Evolutionary conservation across 2,113 vertebrate species (phyloP).

Genomic region (Pristiophorus japonicus): DNA sequence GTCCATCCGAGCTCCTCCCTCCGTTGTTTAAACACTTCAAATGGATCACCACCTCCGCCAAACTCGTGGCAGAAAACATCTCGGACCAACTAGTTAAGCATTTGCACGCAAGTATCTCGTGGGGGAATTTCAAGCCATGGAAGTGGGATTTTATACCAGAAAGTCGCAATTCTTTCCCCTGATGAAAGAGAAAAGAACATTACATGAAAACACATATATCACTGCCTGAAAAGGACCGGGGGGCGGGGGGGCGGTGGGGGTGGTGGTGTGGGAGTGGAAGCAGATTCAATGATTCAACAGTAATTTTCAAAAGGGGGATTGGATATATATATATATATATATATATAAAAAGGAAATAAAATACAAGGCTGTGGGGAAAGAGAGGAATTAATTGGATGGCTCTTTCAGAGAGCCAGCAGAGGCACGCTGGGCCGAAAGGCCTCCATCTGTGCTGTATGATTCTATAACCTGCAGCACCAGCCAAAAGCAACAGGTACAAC

Average conservation of each 20-base stretch:
- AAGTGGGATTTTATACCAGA: background rate
- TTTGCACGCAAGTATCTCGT: background rate
- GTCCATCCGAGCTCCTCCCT: constrained; percentile 10
- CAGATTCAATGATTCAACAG: background rate
- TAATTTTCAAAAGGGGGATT: background rate
- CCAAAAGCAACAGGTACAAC: background rate
- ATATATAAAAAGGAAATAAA: no score
- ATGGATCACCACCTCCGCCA: background rate
- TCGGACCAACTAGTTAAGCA: background rate
- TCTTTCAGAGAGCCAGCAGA: background rate
- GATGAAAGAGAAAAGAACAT: background rate
- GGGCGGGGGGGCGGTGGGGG: no score
- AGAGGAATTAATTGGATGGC: background rate
- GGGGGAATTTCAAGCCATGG: background rate
- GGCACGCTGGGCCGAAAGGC: background rate
- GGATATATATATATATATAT: no score
- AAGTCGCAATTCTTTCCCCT: background rate
- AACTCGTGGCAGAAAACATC: background rate
- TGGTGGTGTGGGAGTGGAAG: background rate
- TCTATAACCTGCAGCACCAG: background rate
- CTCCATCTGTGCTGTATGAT: background rate
- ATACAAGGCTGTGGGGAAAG: no score
- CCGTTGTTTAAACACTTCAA: background rate
- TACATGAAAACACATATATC: background rate
- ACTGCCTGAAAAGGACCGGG: background rate